Percentiles rank a stretch among this genome's conserved stretches.
These are phyloP conservation scores for Orcinus orca DNA, from an alignment of 2,113 vertebrate species.

Conservation along the genomic window DNA sequence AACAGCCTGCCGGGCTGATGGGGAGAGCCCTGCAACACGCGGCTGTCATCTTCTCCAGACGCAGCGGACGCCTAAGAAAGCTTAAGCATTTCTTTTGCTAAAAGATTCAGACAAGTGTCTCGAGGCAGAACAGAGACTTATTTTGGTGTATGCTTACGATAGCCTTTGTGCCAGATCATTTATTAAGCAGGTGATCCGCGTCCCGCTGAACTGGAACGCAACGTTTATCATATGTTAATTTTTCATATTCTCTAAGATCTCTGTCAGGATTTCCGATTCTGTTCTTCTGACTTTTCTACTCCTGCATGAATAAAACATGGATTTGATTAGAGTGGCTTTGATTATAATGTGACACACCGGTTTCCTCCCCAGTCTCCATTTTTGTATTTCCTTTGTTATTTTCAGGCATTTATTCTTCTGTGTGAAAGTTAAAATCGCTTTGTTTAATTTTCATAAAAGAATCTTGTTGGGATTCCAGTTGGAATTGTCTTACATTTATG, in stretches of 20 bases:
- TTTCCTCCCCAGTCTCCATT: background rate
- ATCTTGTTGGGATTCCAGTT: background rate
- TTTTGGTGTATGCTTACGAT: background rate
- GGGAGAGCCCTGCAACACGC: fast-evolving
- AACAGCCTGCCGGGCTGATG: too few species aligned
- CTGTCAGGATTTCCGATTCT: background rate
- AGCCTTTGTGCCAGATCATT: background rate
- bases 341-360: background rate
- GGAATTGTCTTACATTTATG: background rate
- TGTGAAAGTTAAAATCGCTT: background rate
- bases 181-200: too few species aligned
- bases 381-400: background rate
- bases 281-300: background rate
- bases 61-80: background rate
- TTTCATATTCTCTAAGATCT: background rate
- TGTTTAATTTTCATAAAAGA: background rate
- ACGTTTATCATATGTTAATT: background rate
- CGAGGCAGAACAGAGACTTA: background rate
- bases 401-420: background rate
- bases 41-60: background rate
- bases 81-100: background rate
- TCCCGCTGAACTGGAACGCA: background rate
- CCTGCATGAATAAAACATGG: background rate
- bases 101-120: background rate
- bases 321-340: background rate